Conservation (phyloP, 2,797 vertebrate species). For the Gambusia yucatana region DNA sequence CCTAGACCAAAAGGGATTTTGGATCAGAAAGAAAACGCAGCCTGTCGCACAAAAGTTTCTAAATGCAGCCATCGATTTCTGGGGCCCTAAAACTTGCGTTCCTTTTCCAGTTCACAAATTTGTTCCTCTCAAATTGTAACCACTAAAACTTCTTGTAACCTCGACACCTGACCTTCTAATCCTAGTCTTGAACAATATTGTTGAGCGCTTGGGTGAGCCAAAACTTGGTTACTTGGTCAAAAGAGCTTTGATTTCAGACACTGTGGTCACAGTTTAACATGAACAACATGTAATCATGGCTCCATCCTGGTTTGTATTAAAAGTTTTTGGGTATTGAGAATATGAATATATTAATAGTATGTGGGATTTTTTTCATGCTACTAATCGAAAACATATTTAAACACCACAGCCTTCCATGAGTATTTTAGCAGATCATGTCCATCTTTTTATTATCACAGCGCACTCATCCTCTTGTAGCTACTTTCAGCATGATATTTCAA, state of each 20-base stretch:
- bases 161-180: neutral
- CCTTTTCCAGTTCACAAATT: neutral
- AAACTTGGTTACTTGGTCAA: neutral
- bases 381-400: neutral
- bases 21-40: neutral
- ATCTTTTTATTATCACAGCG: neutral
- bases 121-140: neutral
- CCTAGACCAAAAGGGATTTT: conserved; percentile 48
- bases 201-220: neutral
- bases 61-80: conserved; percentile 4
- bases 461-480: neutral
- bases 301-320: neutral
- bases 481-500: neutral
- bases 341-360: neutral
- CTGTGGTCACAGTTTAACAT: neutral
- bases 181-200: neutral
- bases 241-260: no score
- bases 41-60: neutral
- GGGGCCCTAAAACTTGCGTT: conserved; percentile 4
- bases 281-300: neutral
- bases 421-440: neutral
- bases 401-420: neutral
- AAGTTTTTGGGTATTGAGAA: neutral
- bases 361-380: neutral
- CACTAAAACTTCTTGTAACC: neutral